These are phyloP conservation scores for Steinernema khuongi DNA, from an alignment of 1,140 invertebrate species.

Conservation along the genomic window DNA sequence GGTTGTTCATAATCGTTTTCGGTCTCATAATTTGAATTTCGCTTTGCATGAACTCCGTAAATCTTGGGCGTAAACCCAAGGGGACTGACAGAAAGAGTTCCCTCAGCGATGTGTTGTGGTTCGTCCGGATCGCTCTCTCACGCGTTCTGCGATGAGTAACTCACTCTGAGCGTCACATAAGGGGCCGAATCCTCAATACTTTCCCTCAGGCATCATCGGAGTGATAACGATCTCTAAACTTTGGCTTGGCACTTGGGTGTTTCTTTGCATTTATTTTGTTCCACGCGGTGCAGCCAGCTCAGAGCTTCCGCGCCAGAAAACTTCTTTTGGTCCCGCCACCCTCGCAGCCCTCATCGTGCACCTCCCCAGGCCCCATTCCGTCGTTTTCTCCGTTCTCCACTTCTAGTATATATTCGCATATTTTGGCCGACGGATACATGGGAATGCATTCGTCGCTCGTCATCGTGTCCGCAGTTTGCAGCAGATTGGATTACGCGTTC, in stretches of 20 bases:
- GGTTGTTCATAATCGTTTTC: conserved; percentile 1
- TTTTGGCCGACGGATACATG: not conserved
- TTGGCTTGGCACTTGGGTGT: no score
- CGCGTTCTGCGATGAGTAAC: not conserved
- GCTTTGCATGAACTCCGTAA: not conserved
- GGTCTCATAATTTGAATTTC: conserved; percentile 3
- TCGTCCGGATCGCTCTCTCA: not conserved
- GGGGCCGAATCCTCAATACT: no score
- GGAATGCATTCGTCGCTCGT: not conserved
- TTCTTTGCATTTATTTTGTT: not conserved
- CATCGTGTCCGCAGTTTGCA: not conserved
- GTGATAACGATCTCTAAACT: no score
- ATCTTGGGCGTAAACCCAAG: not conserved
- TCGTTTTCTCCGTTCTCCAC: not conserved
- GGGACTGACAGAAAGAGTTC: not conserved
- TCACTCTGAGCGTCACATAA: not conserved
- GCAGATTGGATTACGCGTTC: conserved; percentile 9
- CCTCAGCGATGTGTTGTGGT: not conserved
- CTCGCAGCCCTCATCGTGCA: not conserved
- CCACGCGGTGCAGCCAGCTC: not conserved
- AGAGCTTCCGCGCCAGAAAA: not conserved
- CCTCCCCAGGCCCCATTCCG: no score
- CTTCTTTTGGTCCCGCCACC: not conserved
- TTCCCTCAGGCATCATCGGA: no score
- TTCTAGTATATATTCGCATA: conserved; percentile 6